Evolutionary conservation across 2,888 invertebrate species (phyloP), one percentile per base, ranked within the genome.

Genomic region (Danaus chrysippus): DNA sequence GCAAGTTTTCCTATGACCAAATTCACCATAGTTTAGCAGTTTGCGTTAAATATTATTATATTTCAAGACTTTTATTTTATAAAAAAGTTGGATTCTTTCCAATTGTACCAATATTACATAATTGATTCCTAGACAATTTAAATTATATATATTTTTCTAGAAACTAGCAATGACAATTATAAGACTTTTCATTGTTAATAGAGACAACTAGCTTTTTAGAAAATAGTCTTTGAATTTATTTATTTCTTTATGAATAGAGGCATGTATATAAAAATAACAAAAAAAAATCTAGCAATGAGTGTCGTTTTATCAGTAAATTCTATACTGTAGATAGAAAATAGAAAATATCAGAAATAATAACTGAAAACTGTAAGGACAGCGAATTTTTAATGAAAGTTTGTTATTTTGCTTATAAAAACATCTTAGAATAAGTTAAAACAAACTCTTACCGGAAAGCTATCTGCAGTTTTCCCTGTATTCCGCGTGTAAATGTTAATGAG

Each of bases 381-480:
- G 23, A 34, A 34, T 34, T 34, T 34, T 34, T 43, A 8, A 43
- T 11, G 12, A 43, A 11, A 43, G 6, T 43, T 17, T 13, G 46
- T 11, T 17, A 11, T 49, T 17, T 17, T 49, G 49, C 9, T 17
- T 49, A 49, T 49, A 17, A 49, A n/a, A 13, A 17, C 17, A 49
- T 17, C 10, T 17, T 49, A 49, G 12, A 12, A 43, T 43, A 44
- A 10, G 17, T 19, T 34, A 42, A 15, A 19, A 6, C 15, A 17
- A 42, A 23, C 15, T 56, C 64, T 81, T 75, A 87, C 87, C 71
- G 82, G 77, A 63, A 79, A 87, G 12, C 78, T 79, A 54, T 82
- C 77, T 8, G 74, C 76, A 0, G 81, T 67, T 61, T 84, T 85
- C 34, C 84, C 72, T 52, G 79, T 86, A 67, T 88, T 89, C 65